These are phyloP conservation scores for Cantharis rustica DNA, from an alignment of 2,888 invertebrate species.

Conservation along the genomic window DNA sequence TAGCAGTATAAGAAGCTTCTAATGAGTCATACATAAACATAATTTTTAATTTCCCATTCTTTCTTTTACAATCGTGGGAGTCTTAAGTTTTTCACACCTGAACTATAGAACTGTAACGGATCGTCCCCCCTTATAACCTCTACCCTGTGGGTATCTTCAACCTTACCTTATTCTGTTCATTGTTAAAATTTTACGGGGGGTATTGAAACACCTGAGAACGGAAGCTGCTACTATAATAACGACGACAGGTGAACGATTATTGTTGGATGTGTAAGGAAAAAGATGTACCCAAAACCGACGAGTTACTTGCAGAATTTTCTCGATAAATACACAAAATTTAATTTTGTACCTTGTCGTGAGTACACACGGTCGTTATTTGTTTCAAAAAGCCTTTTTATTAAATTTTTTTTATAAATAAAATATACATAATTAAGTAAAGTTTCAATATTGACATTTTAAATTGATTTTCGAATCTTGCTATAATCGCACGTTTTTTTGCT, in stretches of 20 bases:
- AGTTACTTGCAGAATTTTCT: background rate
- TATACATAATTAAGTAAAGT: too few relatives aligned
- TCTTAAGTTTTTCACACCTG: conserved; percentile 34
- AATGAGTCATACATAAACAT: conserved; percentile 36
- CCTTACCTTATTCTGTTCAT: conserved; percentile 13
- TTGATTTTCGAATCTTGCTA: background rate
- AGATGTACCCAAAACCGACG: background rate
- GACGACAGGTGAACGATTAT: conserved; percentile 37
- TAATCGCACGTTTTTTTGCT: background rate
- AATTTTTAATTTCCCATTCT: conserved; percentile 31
- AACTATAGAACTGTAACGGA: conserved; percentile 36
- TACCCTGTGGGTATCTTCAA: conserved; percentile 27
- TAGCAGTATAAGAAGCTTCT: conserved; percentile 17
- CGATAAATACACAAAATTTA: background rate
- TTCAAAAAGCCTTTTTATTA: too few relatives aligned
- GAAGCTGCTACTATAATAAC: conserved; percentile 35
- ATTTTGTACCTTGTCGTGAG: background rate
- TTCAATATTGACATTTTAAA: background rate
- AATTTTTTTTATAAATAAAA: too few relatives aligned
- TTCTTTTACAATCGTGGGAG: conserved; percentile 33
- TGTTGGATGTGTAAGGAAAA: conserved; percentile 23
- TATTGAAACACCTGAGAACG: conserved; percentile 32
- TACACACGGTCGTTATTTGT: background rate
- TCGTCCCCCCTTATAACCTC: conserved; percentile 31
- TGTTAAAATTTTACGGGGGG: conserved; percentile 4